Percentiles rank a stretch among this genome's conserved stretches.
These are phyloP conservation scores for Hipparchia semele DNA, from an alignment of 2,888 invertebrate genomes.

Conservation along the genomic window DNA sequence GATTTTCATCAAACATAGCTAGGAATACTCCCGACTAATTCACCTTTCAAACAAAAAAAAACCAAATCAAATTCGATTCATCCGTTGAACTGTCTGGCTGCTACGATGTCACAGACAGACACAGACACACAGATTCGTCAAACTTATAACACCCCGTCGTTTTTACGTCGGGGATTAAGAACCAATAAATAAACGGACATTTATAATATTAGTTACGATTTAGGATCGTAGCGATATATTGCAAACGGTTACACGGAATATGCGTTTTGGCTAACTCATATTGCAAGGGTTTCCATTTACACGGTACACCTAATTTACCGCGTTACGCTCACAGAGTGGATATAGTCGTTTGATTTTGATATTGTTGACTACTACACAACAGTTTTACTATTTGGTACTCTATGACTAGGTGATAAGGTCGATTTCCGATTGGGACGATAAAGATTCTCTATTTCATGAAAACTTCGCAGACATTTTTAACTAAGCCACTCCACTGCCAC, in stretches of 20 bases:
- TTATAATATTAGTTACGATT: too few species aligned
- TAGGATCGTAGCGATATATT: not conserved
- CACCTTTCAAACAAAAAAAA: too few species aligned
- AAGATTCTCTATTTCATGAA: not conserved
- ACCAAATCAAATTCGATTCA: too few species aligned
- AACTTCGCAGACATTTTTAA: not conserved
- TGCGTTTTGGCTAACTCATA: constrained; percentile 17
- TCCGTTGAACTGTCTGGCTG: too few species aligned
- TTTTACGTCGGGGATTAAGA: too few species aligned
- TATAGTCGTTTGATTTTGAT: not conserved
- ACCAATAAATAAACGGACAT: too few species aligned
- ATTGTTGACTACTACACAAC: constrained; percentile 3
- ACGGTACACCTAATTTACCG: constrained; percentile 66
- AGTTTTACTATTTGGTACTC: not conserved
- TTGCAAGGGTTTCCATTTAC: constrained; percentile 65
- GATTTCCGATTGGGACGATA: not conserved
- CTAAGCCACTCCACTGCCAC: not conserved
- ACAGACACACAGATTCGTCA: too few species aligned
- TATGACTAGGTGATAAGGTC: not conserved
- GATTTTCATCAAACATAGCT: too few species aligned
- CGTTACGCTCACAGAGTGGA: constrained; percentile 16
- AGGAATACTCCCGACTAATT: too few species aligned
- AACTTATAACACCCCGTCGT: too few species aligned
- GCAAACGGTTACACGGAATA: constrained; percentile 5
- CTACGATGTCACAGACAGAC: too few species aligned